phyloP scores from a whole-genome alignment of 2,113 vertebrate species.

The Chionis minor region DNA sequence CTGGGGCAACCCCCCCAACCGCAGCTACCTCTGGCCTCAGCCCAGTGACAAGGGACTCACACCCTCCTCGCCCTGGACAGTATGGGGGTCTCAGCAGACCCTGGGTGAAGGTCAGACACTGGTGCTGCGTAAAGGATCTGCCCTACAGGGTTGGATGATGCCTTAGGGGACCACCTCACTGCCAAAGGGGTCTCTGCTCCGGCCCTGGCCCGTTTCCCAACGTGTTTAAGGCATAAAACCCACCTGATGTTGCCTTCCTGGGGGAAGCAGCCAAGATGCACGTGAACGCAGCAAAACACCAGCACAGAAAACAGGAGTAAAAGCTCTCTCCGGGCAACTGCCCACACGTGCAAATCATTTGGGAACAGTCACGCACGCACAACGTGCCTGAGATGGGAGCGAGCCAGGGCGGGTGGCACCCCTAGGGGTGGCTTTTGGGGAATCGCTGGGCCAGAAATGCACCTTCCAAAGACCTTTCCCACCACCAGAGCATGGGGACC shows the following conservation, averaged over 20 bases:
- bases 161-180: accelerated
- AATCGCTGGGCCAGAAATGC: accelerated
- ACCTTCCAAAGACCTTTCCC: neutral
- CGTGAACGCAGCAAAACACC: neutral
- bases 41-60: neutral
- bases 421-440: neutral
- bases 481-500: neutral
- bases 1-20: neutral
- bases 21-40: neutral
- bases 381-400: neutral
- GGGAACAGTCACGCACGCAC: accelerated
- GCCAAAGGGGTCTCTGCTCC: neutral
- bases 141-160: accelerated
- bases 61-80: neutral
- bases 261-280: accelerated
- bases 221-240: neutral
- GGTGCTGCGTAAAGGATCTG: neutral
- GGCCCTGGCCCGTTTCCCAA: neutral
- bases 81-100: neutral
- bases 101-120: neutral
- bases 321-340: neutral
- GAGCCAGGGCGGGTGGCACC: neutral
- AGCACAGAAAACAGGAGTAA: neutral
- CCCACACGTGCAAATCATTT: neutral
- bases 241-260: neutral